phyloP scores from a whole-genome alignment of 2,797 vertebrate species.

The Dallia pectoralis region DNA sequence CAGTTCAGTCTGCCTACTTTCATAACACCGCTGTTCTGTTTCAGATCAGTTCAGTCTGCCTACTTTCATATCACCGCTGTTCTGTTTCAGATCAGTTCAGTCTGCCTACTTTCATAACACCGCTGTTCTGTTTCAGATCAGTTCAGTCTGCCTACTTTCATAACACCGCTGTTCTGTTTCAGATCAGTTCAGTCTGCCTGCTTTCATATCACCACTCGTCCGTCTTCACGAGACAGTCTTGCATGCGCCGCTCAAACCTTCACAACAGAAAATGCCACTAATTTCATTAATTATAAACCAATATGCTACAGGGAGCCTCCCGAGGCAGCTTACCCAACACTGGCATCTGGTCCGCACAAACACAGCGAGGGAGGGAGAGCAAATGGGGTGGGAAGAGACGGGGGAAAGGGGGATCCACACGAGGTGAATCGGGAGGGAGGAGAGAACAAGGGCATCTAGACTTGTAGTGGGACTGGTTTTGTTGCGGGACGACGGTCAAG shows the following conservation, averaged over 20 bases:
- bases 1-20: too few species aligned
- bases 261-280: constrained; percentile 18
- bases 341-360: constrained; percentile 28
- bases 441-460: constrained; percentile 3
- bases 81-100: too few species aligned
- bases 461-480: neutral
- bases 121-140: too few species aligned
- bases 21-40: too few species aligned
- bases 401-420: constrained; percentile 13
- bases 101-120: too few species aligned
- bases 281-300: constrained; percentile 25
- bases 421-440: constrained; percentile 22
- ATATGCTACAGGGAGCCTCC: constrained; percentile 20
- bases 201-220: neutral
- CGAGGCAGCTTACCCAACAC: constrained; percentile 44
- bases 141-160: neutral
- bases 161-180: neutral
- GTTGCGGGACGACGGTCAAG: too few species aligned
- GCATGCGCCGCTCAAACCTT: constrained; percentile 7
- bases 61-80: too few species aligned
- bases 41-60: too few species aligned
- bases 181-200: neutral
- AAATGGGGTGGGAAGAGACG: constrained; percentile 32
- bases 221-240: constrained; percentile 2
- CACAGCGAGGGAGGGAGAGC: constrained; percentile 43